Base-by-base conservation (phyloP, 2,113 vertebrate genomes). In the Aptenodytes forsteri region DNA sequence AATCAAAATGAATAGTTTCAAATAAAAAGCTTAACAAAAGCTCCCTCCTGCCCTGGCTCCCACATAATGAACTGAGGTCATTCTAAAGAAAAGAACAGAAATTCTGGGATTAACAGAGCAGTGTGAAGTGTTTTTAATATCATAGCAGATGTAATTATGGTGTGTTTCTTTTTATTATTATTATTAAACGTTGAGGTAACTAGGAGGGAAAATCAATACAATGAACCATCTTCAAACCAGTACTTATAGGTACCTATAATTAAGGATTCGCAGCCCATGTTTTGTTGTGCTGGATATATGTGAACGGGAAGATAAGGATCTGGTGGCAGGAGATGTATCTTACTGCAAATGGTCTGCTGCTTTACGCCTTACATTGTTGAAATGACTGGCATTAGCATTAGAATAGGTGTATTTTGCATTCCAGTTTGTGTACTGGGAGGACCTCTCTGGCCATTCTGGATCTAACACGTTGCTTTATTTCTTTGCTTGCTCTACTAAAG, bases 1-100 rank as follows among this genome's bases (percentile, higher is more conserved):
- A 83, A 93, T 85, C 7, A 81, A 91, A 80, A 94, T 85, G 4
- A 91, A 91, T 40, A 52, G 38, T 44, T 94, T 90, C 65, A 80
- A 67, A 90, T 40, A 90, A 91, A 89, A 84, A 82, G 54, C 46
- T 65, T 87, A 91, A 88, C 75, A 90, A 92, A 95, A 91, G 36
- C 13, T 78, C 44, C 55, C 67, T 93, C 29, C 77, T 90, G 46
- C n/a, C 65, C 64, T 62, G 70, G 77, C 32, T 96, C 20, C 59
- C 56, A 75, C 58, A 56, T 46, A 94, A 83, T 65, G 54, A 92
- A 42, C 34, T 40, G 40, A 36, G 87, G 76, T 93, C 84, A 84
- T 36, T 66, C 66, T 56, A 65, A 83, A 94, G 66, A 89, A 90
- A 81, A 86, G 25, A 87, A 50, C 42, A 81, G 56, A 95, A 85